These are phyloP conservation scores for Camponotus vicinus DNA, from an alignment of 1,140 invertebrate genomes.

Conservation along the genomic window DNA sequence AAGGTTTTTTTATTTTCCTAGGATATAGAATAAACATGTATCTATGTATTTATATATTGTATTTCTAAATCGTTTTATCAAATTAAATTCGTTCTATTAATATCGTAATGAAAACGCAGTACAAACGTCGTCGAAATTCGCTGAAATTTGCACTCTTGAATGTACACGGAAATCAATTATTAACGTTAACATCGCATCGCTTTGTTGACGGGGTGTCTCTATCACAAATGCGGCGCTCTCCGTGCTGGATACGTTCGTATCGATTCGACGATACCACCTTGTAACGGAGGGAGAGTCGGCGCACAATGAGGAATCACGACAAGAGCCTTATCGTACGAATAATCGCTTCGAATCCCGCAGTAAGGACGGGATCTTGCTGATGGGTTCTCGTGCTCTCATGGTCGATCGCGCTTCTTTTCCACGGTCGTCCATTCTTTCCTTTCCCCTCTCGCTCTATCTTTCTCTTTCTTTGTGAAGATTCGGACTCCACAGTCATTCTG, in stretches of 20 bases:
- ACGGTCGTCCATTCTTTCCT: conserved; percentile 34
- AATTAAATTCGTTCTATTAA: conserved; percentile 4
- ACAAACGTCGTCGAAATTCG: conserved; percentile 43
- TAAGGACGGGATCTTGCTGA: conserved; percentile 56
- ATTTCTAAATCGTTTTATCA: background rate
- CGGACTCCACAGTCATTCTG: conserved; percentile 65
- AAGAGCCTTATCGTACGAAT: conserved; percentile 59
- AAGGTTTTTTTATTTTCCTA: background rate
- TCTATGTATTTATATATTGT: background rate
- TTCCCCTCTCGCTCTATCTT: background rate
- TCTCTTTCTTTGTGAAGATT: conserved; percentile 39
- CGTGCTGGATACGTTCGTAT: conserved; percentile 45
- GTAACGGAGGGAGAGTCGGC: conserved; percentile 48
- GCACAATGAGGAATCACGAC: conserved; percentile 67
- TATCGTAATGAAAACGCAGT: conserved; percentile 30
- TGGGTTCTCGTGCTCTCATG: conserved; percentile 56
- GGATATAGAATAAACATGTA: background rate
- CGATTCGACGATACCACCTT: conserved; percentile 52
- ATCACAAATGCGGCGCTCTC: conserved; percentile 32
- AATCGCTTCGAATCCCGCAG: conserved; percentile 55
- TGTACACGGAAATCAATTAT: conserved; percentile 57
- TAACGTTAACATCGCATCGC: conserved; percentile 66
- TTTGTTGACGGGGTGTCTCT: conserved; percentile 77
- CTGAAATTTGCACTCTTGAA: conserved; percentile 35
- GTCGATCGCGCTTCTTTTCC: conserved; percentile 69